Evolutionary conservation across 2,797 vertebrate genomes (phyloP), one percentile per base, ranked within the genome.

Genomic region (Molossus alvarezi): DNA sequence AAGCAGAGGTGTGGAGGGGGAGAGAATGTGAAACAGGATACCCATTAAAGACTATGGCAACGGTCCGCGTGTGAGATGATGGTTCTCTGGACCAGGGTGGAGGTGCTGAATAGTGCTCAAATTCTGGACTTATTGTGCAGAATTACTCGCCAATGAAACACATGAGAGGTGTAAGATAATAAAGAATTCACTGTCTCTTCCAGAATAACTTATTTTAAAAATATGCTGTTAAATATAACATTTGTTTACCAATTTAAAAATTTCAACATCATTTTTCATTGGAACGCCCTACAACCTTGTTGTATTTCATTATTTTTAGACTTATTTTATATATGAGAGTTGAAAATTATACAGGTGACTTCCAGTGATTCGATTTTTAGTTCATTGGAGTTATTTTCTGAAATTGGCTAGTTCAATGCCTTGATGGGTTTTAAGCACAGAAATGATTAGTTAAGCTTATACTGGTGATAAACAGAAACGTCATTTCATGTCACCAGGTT

Each of bases 361-460:
- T 57, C 37, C 58, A 48, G 20, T 62, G 65, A 55, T 76, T 73
- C 65, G 11, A 89, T 33, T 69, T 96, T 95, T 93, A 91, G 64
- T 73, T 82, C 48, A 29, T 58, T 91, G 14, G 12, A 55, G 11
- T 60, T 67, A 29, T 82, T 79, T 96, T 89, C 64, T 48, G 53
- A 90, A 81, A 77, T 86, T 69, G 41, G 13, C 33, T 88, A 25
- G 75, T 88, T 94, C 27, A 27, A 51, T 79, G 27, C 69, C 57
- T 90, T 82, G 62, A 29, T 84, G 60, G 77, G 23, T 71, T 94
- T 93, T 65, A 87, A 91, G 48, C 37, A 82, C 13, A 86, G 75
- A 92, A 77, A 75, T 84, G 53, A 33, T 84, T 91, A 95, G 55
- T 65, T 96, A 94, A 92, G 14, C 9, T 85, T 92, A 79, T 73